Conservation (phyloP, 2,113 vertebrate species). For the Casuarius casuarius region DNA sequence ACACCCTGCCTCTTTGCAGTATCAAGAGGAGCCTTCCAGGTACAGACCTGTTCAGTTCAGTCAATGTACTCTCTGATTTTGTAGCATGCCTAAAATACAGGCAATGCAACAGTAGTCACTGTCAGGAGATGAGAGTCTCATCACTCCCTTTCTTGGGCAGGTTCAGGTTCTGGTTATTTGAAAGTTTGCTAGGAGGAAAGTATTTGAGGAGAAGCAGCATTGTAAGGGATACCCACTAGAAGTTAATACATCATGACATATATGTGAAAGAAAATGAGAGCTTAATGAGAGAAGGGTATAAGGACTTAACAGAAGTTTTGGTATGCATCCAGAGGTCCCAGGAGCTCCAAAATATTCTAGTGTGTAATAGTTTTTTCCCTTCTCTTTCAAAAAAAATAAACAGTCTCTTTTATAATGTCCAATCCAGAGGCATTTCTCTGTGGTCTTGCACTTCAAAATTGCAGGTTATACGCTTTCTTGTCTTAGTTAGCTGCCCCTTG, state of each 20-base stretch:
- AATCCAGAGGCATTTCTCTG: neutral
- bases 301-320: constrained; percentile 40
- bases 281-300: constrained; percentile 11
- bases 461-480: neutral
- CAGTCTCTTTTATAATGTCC: neutral
- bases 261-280: constrained; percentile 65
- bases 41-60: neutral
- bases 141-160: constrained; percentile 17
- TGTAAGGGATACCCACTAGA: constrained; percentile 26
- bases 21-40: constrained; percentile 20
- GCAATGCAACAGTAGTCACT: neutral
- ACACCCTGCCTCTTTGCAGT: neutral
- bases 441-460: neutral
- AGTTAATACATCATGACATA: constrained; percentile 25
- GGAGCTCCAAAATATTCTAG: constrained; percentile 6
- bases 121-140: constrained; percentile 41
- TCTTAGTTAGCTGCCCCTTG: neutral
- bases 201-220: constrained; percentile 45
- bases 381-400: neutral
- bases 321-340: constrained; percentile 26
- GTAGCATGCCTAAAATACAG: neutral
- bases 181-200: constrained; percentile 10
- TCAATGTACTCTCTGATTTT: constrained; percentile 11
- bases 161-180: constrained; percentile 28
- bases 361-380: neutral